A percentile compares a stretch with the other conserved stretches of the same genome.
Conservation (phyloP, 2,113 vertebrate genomes). For the Delphinapterus leucas region DNA sequence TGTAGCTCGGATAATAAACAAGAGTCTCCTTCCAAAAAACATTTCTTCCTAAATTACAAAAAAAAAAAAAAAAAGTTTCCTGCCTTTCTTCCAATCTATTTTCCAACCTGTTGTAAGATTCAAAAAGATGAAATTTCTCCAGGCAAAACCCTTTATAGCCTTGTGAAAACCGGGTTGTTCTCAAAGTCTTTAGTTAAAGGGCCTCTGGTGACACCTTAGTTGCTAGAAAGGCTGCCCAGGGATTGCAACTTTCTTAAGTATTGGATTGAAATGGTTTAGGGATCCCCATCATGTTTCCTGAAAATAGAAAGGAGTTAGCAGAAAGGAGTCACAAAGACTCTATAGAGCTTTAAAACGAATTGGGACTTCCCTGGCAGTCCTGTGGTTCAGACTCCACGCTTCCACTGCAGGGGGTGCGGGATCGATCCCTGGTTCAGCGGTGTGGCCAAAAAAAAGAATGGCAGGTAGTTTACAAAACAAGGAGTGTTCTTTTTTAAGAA, state of each 20-base stretch:
- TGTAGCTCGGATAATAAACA: neutral
- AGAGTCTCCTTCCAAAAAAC: neutral
- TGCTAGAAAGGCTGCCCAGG: constrained; percentile 5
- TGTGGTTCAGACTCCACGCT: neutral
- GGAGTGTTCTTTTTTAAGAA: neutral
- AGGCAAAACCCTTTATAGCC: neutral
- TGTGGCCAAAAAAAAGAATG: neutral
- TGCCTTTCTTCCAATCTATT: neutral
- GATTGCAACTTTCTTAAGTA: neutral
- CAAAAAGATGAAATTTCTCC: neutral
- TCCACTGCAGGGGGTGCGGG: neutral
- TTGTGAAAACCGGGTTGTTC: neutral
- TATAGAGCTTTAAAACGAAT: neutral
- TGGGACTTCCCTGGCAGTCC: neutral
- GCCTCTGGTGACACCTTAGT: neutral
- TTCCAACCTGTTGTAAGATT: neutral
- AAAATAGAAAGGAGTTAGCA: constrained; percentile 1
- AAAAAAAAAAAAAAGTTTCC: neutral
- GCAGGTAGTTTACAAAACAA: neutral
- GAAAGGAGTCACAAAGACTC: neutral
- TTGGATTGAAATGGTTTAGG: neutral
- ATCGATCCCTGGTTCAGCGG: neutral
- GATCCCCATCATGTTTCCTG: neutral
- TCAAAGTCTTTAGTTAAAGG: neutral
- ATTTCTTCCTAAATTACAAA: neutral